Conservation (phyloP, 1,140 invertebrate genomes). For the Zophobas morio region DNA sequence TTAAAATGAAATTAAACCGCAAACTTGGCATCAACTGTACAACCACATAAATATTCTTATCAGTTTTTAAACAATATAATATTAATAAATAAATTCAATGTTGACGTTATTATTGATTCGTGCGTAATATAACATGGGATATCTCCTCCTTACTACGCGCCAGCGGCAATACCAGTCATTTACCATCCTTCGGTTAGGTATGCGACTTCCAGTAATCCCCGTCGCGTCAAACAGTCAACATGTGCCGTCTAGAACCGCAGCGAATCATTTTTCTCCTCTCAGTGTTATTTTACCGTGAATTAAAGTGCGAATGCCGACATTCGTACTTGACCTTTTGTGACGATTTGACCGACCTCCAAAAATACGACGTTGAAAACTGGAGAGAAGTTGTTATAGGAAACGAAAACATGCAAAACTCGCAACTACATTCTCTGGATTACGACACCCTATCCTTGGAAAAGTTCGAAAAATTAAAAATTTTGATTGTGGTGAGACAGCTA, state of each 20-base stretch:
- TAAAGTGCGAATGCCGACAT: neutral
- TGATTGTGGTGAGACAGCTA: conserved; percentile 1
- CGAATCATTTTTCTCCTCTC: neutral
- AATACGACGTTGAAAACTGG: conserved; percentile 9
- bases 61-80: no score
- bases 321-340: conserved; percentile 31
- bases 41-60: no score
- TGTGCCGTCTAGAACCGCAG: neutral
- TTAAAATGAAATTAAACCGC: no score
- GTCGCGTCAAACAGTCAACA: neutral
- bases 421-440: neutral
- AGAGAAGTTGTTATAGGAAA: conserved; percentile 13
- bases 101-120: no score
- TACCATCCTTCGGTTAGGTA: no score
- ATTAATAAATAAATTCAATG: no score
- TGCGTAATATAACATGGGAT: no score
- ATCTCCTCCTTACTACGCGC: no score
- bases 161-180: no score
- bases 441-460: neutral
- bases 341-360: neutral
- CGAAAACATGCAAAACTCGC: neutral
- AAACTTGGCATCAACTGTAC: no score
- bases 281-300: conserved; percentile 1
- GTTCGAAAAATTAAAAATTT: conserved; percentile 5
- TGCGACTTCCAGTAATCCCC: no score